A percentile compares a stretch with the other conserved stretches of the same genome.
Conservation (phyloP, 2,113 vertebrate species). For the Oryctolagus cuniculus region DNA sequence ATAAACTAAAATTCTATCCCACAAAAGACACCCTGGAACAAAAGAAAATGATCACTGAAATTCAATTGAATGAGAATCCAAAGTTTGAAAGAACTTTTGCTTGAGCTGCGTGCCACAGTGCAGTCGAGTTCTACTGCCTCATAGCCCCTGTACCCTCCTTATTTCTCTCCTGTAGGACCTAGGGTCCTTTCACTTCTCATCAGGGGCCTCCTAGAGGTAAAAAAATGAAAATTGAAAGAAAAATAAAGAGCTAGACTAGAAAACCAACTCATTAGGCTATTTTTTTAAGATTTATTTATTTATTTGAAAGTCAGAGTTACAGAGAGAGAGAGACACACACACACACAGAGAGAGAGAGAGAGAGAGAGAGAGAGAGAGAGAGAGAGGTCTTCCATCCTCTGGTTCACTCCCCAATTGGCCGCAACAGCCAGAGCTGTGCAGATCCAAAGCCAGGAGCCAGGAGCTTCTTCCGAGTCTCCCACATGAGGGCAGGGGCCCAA, state of each 20-base stretch:
- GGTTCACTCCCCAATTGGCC: no score
- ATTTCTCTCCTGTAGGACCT: neutral
- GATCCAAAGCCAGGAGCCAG: no score
- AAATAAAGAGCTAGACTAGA: neutral
- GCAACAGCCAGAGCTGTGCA: no score
- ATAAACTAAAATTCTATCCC: neutral
- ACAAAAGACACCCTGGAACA: neutral
- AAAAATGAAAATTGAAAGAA: neutral
- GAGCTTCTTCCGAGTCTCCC: no score
- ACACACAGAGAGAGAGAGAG: no score
- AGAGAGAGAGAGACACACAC: no score
- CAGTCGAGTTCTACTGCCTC: neutral
- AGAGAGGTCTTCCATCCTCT: no score
- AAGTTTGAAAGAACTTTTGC: neutral
- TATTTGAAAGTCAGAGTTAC: no score
- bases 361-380: no score
- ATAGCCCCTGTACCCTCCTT: rapidly evolving
- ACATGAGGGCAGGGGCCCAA: no score
- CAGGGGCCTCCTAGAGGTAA: neutral
- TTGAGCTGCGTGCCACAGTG: neutral
- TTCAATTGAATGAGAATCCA: neutral
- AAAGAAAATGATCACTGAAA: neutral
- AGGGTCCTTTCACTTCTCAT: neutral
- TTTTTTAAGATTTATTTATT: neutral
- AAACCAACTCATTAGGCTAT: neutral